Evolutionary conservation across 2,888 invertebrate genomes (phyloP), one percentile per base, ranked within the genome.

Genomic region (Xestia ashworthii): DNA sequence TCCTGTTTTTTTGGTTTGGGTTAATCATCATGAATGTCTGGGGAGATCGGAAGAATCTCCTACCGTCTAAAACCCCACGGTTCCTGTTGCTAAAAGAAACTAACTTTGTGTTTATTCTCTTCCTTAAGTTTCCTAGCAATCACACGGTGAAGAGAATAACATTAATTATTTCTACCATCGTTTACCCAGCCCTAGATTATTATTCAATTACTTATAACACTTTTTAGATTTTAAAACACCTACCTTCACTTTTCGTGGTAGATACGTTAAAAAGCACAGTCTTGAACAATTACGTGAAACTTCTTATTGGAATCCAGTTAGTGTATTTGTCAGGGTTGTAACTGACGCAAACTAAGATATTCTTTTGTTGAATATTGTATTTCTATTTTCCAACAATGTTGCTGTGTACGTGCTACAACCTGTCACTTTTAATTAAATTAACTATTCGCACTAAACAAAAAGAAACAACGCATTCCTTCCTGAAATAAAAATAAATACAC

Each of bases 381-480:
- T 69, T 82, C 75, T 87, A 73, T 79, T 83, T 83, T 65, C 32
- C n/a, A 25, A 50, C 60, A 25, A 46, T 79, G 53, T 53, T 67
- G 72, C 70, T 79, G 75, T 83, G 58, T 79, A 73, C 69, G 68
- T 72, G 67, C 81, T 74, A 64, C 67, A 73, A 84, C 55, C 87
- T 89, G 81, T 85, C 85, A 87, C 25, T 78, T 78, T 44, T 88
- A 88, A 88, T 88, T 89, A 44, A 84, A 82, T 88, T 88, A 89
- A 62, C 25, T 80, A 67, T 66, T 53, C 48, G 9, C n/a, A 66
- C 19, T 64, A 75, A 46, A 76, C 71, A 74, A 73, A 22, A 66
- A 62, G 38, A n/a, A 53, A 58, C 25, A 16, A 50, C 6, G 50
- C 9, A 4, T 22, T 65, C 70, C n/a, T 69, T 12, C 50, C 4